These are phyloP conservation scores for Hesperophylax magnus DNA, from an alignment of 1,140 invertebrate genomes.

Conservation along the genomic window DNA sequence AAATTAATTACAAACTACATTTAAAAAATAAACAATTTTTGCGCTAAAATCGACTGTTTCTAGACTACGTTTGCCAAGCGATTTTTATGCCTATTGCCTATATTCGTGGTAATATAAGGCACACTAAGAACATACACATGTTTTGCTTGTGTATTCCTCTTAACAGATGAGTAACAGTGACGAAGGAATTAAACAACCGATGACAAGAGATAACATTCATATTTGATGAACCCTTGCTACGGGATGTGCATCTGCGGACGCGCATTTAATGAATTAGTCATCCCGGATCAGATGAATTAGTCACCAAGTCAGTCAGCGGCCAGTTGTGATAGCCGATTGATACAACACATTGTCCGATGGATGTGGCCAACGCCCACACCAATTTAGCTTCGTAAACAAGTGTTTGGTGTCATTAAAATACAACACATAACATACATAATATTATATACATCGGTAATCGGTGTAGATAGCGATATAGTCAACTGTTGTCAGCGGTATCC, in stretches of 20 bases:
- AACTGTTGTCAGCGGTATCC: background rate
- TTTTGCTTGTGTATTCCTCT: too few species aligned
- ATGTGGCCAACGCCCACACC: background rate
- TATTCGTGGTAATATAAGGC: too few species aligned
- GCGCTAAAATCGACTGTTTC: too few species aligned
- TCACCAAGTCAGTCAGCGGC: background rate
- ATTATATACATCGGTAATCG: too few species aligned
- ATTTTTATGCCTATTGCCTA: too few species aligned
- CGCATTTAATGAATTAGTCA: background rate
- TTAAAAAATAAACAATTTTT: too few species aligned
- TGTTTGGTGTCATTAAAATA: background rate
- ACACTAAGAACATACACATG: too few species aligned
- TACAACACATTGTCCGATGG: background rate
- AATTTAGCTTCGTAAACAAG: background rate
- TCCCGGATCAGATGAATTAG: background rate
- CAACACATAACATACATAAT: background rate
- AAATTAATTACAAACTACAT: too few species aligned
- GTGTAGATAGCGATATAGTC: background rate
- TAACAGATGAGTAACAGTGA: too few species aligned
- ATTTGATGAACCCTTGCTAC: background rate
- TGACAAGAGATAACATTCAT: too few species aligned
- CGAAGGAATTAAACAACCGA: too few species aligned
- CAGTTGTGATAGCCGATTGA: background rate
- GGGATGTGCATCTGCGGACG: slow-evolving; percentile 2
- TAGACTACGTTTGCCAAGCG: too few species aligned